phyloP scores from a whole-genome alignment of 2,113 vertebrate species.

The Vombatus ursinus region DNA sequence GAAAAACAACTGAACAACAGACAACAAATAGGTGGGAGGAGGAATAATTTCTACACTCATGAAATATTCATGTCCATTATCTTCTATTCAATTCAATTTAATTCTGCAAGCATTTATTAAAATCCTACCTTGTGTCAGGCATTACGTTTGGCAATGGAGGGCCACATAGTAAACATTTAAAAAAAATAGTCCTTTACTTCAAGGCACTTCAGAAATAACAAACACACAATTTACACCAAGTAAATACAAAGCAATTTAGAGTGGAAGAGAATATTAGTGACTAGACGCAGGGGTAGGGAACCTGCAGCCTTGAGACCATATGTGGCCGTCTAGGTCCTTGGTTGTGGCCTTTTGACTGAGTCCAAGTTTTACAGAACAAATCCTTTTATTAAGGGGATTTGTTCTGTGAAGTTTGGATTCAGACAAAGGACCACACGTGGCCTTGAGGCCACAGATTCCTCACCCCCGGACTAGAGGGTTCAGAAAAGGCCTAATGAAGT shows the following conservation, averaged over 20 bases:
- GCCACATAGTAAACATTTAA: neutral
- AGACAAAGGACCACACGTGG: too few relatives aligned
- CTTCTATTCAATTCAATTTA: neutral
- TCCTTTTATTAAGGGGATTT: too few relatives aligned
- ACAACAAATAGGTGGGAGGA: neutral
- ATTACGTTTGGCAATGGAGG: neutral
- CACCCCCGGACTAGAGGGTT: neutral
- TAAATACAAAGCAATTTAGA: neutral
- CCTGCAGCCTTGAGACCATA: too few relatives aligned
- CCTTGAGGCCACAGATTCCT: too few relatives aligned
- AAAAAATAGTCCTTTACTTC: neutral
- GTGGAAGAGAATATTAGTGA: neutral
- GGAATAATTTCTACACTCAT: neutral
- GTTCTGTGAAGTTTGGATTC: too few relatives aligned
- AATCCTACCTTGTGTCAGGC: neutral
- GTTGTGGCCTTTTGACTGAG: too few relatives aligned
- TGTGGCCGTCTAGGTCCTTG: too few relatives aligned
- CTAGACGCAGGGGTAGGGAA: too few relatives aligned
- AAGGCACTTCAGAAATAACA: neutral
- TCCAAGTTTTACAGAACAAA: too few relatives aligned
- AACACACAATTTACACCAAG: neutral
- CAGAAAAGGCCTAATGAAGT: neutral
- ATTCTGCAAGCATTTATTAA: neutral
- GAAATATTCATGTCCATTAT: neutral
- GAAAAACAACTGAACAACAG: neutral